Base-by-base conservation (phyloP, 2,113 vertebrate genomes). In the Lepus europaeus region DNA sequence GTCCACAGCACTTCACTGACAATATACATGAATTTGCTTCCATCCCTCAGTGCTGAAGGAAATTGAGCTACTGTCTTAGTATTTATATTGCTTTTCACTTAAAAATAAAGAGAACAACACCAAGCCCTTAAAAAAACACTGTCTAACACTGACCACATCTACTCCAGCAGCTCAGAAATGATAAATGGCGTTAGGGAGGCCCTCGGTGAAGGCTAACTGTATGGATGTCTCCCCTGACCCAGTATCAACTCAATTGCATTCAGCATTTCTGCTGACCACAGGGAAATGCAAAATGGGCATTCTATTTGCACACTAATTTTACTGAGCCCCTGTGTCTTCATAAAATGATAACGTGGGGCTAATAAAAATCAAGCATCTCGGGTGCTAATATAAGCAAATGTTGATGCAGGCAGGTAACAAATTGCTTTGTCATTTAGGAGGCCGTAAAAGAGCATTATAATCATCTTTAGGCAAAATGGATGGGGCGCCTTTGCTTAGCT, bases 241-340 rank as follows among this genome's bases (percentile, higher is more conserved):
- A 98, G 98, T 99, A 99, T 98, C 98, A 98, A 99, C 99, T 97
- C 99, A 99, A 99, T 98, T 95, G 98, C 95, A 95, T 97, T 94
- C 96, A 94, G 69, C 90, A 96, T 98, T 99, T 99, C 98, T 99
- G 99, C 99, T 99, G 99, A 99, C 99, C 98, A 98, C 85, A 96
- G 98, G 98, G 97, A 99, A 99, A 99, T 99, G 99, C 98, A 99
- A 99, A 99, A 99, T 98, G 99, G 97, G 98, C 98, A 99, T 98
- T 98, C 98, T 98, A 98, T 98, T 98, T 98, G 98, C 98, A 98
- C 97, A 96, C 97, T 98, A 98, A 98, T 98, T 98, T 98, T 98
- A 98, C 98, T 87, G 97, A 98, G 97, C 98, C 97, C 97, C 93
- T 98, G 98, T 61, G 96, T 98, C 98, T 98, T 98, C 98, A 98